Percentiles rank a stretch among this genome's conserved stretches.
Evolutionary conservation across 2,113 vertebrate species (phyloP).

Genomic region (Gorsachius goisagi): DNA sequence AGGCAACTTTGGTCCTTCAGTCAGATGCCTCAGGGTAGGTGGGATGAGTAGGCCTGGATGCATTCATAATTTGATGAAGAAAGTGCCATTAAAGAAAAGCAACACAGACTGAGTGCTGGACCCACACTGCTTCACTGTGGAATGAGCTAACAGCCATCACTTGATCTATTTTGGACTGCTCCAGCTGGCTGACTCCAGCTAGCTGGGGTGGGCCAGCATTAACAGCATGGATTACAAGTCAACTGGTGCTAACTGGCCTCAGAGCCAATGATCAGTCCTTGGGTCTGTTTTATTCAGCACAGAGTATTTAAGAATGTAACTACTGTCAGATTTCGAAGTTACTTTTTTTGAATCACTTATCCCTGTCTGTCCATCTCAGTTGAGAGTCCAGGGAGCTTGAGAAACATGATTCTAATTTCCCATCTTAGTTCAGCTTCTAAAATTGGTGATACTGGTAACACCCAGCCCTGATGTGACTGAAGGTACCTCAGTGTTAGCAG

Average conservation of each 20-base stretch:
- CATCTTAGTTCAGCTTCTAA: neutral
- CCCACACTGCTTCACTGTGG: neutral
- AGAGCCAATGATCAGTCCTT: neutral
- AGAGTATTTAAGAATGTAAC: neutral
- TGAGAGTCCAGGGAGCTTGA: neutral
- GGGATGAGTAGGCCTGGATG: neutral
- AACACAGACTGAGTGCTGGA: neutral
- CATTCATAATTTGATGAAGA: neutral
- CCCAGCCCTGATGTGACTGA: neutral
- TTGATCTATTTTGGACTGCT: neutral
- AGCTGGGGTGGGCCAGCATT: neutral
- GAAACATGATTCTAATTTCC: neutral
- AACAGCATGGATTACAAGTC: fast-evolving
- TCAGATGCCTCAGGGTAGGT: neutral
- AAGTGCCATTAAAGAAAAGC: neutral
- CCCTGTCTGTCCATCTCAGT: neutral
- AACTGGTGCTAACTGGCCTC: neutral
- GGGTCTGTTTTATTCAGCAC: neutral
- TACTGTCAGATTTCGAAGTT: neutral
- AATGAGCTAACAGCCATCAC: neutral
- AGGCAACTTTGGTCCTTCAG: neutral
- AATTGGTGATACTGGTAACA: neutral
- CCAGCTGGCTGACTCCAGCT: neutral
- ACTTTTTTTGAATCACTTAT: neutral
- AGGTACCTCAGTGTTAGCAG: neutral